Percentiles rank a stretch among this genome's conserved stretches.
Conservation (phyloP, 2,797 vertebrate species). For the Gadopsis bispinosus region DNA sequence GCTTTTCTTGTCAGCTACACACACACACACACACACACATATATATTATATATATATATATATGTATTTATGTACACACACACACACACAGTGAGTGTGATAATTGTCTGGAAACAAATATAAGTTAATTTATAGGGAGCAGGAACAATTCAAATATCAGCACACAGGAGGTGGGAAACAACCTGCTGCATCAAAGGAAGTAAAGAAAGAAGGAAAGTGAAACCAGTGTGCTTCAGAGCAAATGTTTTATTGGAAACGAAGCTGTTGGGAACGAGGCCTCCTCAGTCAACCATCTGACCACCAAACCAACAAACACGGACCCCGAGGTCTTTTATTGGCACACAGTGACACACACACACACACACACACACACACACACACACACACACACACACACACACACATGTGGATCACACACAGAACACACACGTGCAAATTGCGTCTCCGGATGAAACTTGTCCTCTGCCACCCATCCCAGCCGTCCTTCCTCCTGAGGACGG, state of each 20-base stretch:
- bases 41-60: neutral
- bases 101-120: neutral
- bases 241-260: slow-evolving; percentile 38
- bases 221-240: slow-evolving; percentile 39
- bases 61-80: too few relatives aligned
- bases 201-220: neutral
- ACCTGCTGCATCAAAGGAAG: slow-evolving; percentile 22
- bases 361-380: too few relatives aligned
- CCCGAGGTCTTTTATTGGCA: too few relatives aligned
- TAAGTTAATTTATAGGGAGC: neutral
- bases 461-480: too few relatives aligned
- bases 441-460: too few relatives aligned
- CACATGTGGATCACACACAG: too few relatives aligned
- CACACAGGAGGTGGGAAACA: slow-evolving; percentile 4
- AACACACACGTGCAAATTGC: too few relatives aligned
- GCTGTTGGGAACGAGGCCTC: neutral
- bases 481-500: too few relatives aligned
- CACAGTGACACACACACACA: too few relatives aligned
- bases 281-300: too few relatives aligned
- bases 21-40: neutral
- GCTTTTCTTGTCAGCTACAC: slow-evolving; percentile 41
- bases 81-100: neutral
- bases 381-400: too few relatives aligned
- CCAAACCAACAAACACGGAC: too few relatives aligned
- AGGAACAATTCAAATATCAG: neutral